Evolutionary conservation across 2,797 vertebrate species (phyloP), one percentile per base, ranked within the genome.

Genomic region (Triplophysa yarkandensis): DNA sequence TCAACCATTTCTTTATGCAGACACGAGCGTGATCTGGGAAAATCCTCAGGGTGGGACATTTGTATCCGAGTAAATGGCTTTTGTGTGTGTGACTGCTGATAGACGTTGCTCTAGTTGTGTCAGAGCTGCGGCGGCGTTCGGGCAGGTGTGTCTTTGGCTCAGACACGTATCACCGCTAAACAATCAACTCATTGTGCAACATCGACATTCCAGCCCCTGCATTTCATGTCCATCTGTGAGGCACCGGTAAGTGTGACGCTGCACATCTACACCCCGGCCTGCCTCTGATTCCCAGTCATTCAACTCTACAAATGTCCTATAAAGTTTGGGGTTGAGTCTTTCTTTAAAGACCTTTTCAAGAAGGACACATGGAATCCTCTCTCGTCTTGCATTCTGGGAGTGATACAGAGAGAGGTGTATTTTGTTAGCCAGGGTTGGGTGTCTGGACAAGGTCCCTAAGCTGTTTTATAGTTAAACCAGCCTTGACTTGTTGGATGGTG

Each of bases 401-500:
- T 68, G 48, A 43, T 23, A 90, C 87, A 87, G 83, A 87, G 83
- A 77, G 68, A 77, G 63, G 52, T 77, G 43, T 77, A 81, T 86
- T 87, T 85, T 89, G 89, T 89, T 90, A 86, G 88, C 85, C 72
- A 85, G 84, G 87, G 87, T 85, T 89, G 87, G 90, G 89, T 89
- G 91, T 92, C 90, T 91, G 92, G 88, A 89, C 90, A 86, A 89
- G 90, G 94, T 96, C 94, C 92, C 94, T 84, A 87, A 87, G 89
- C 90, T 91, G 89, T 88, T 92, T 90, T 90, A 90, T 89, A 89
- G 79, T 91, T 87, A 87, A 94, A 94, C 95, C 92, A 94, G 95
- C 94, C 95, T 91, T 88, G 83, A 95, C 96, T 95, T 95, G 95
- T 87, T 89, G 85, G 84, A 86, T 85, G 90, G 95, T 94, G 95